Evolutionary conservation across 2,113 vertebrate species (phyloP), one percentile per base, ranked within the genome.

Genomic region (Seriola dumerili): DNA sequence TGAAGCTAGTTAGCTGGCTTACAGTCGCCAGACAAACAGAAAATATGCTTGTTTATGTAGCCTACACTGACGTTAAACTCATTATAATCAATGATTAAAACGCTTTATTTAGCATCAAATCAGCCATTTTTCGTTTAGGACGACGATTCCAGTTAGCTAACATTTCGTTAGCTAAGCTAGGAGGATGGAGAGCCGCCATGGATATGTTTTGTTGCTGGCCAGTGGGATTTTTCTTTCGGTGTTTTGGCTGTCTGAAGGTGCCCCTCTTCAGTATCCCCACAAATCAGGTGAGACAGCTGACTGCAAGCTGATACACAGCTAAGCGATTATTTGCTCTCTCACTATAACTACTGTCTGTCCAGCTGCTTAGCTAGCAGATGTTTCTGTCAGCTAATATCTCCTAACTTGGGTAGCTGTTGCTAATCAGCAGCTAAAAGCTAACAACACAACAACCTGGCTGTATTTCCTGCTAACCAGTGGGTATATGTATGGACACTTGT

Each of bases 161-260:
- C 80, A 16, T 59, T 76, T 72, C 29, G 79, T 88, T 80, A 88
- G 92, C 86, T 80, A 68, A 93, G 75, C 83, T 76, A 62, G 71
- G 81, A 93, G 85, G 88, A 96, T 96, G 95, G 90, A 85, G 85
- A 90, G 65, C 82, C 87, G 89, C 89, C 87, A 72, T 88, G 92
- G 92, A 85, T 87, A 6, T 92, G 87, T 92, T 85, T 90, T 92
- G 91, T 83, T 93, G 88, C 89, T 95, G 83, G 86, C 76, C 85
- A 72, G 67, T 86, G 91, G 88, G 67, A 74, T 93, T 80, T 86
- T 94, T 57, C 83, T 93, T 65, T 93, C 89, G 83, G 91, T 50
- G 80, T 72, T 72, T 8, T 74, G 84, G 72, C 55, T 89, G 48
- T 85, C 74, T 69, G 90, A 94, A 87, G 90, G 93, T 61, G 93